Percentiles rank a stretch among this genome's conserved stretches.
These are phyloP conservation scores for Musca domestica DNA, from an alignment of 1,140 invertebrate species.

Conservation along the genomic window DNA sequence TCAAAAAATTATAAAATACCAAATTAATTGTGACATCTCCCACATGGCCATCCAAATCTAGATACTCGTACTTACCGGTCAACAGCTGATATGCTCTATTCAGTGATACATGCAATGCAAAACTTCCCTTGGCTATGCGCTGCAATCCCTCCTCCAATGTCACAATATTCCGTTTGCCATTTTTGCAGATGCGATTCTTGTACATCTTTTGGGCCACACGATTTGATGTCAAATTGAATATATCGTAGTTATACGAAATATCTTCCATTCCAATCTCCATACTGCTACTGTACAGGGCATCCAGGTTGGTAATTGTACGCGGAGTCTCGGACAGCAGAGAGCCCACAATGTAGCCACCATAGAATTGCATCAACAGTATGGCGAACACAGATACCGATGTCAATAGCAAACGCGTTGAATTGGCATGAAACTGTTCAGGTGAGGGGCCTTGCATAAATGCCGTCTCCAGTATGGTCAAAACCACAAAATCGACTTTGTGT, in stretches of 20 bases:
- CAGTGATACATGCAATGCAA: conserved; percentile 43
- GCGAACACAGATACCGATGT: conserved; percentile 58
- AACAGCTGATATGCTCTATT: conserved; percentile 41
- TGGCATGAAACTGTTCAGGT: conserved; percentile 31
- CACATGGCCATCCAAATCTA: no score
- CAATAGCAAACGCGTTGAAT: conserved; percentile 53
- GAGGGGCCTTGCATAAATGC: conserved; percentile 38
- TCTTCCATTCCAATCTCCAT: conserved; percentile 59
- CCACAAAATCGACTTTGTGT: conserved; percentile 30
- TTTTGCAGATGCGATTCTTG: conserved; percentile 31
- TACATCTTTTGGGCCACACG: conserved; percentile 36
- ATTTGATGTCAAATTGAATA: conserved; percentile 52
- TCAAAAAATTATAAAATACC: not conserved
- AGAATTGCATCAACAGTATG: conserved; percentile 62
- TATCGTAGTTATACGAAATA: conserved; percentile 55
- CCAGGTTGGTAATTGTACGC: conserved; percentile 57
- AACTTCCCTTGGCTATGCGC: conserved; percentile 35
- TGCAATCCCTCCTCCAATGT: conserved; percentile 34
- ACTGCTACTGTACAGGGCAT: conserved; percentile 57
- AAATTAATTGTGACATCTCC: no score
- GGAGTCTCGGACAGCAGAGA: conserved; percentile 61
- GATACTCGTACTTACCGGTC: not conserved
- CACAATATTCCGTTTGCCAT: conserved; percentile 32
- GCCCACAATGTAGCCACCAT: conserved; percentile 65
- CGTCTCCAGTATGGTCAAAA: conserved; percentile 43